Base-by-base conservation (phyloP, 2,888 invertebrate species). In the Diaperis boleti region DNA sequence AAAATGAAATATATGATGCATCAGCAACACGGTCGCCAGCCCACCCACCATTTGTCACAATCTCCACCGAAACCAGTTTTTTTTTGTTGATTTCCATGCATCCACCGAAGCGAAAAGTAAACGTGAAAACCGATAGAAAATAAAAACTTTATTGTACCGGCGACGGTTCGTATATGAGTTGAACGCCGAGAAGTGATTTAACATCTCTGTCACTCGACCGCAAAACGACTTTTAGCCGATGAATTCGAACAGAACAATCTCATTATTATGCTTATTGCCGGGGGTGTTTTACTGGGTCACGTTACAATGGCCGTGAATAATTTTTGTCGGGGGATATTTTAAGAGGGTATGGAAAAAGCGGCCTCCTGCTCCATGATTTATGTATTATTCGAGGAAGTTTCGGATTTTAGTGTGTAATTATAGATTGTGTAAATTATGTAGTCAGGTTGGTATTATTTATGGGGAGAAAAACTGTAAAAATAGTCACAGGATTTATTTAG, bases 171-270 rank as follows among this genome's bases (percentile, higher is more conserved):
- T n/a, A n/a, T n/a, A n/a, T n/a, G n/a, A n/a, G n/a, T n/a, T n/a
- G n/a, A n/a, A n/a, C n/a, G 26, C 26, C n/a, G 35, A 11, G 11
- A 35, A 35, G n/a, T 35, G 10, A 13, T 35, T 13, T 10, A 35
- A 10, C 10, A 35, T 13, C 3, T 35, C 10, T n/a, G 13, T 1
- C 10, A 35, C 11, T 13, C 11, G 10, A 35, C 10, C 1, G 5
- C 35, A 3, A 31, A 35, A 35, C 35, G 35, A 35, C 2, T 10
- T n/a, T 13, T 13, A 10, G 4, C 11, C n/a, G 11, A 35, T 35
- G 11, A 35, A 35, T 35, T 35, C 35, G 35, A 35, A 35, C 35
- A 35, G 35, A 35, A 35, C 35, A 35, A 35, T 35, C 4, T 35
- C 35, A 11, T 35, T 35, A n/a, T n/a, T n/a, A 35, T 35, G 3